Evolutionary conservation across 1,140 invertebrate species (phyloP).

Genomic region (Theocolax elegans): DNA sequence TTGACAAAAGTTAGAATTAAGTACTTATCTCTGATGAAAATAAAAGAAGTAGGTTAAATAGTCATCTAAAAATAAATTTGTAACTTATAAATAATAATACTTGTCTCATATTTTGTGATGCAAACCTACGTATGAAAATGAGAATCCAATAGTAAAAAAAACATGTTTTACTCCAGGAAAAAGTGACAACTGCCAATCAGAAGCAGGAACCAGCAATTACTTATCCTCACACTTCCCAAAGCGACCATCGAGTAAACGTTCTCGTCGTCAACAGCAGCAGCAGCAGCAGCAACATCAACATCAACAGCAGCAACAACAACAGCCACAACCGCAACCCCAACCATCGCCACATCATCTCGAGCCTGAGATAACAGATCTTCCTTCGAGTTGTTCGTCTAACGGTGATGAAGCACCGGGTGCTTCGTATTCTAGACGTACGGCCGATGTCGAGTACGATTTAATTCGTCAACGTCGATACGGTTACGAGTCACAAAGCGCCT

Average conservation of each 20-base stretch:
- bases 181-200: constrained; percentile 7
- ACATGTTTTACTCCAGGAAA: constrained; percentile 12
- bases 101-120: too few species aligned
- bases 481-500: constrained; percentile 43
- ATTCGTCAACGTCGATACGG: constrained; percentile 56
- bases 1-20: too few species aligned
- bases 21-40: too few species aligned
- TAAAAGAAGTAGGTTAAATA: too few species aligned
- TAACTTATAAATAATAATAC: too few species aligned
- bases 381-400: constrained; percentile 55
- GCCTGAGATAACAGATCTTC: constrained; percentile 48
- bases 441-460: constrained; percentile 57
- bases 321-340: not conserved
- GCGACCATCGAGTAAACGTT: constrained; percentile 9
- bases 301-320: not conserved
- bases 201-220: constrained; percentile 29
- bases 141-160: constrained; percentile 30
- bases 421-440: constrained; percentile 43
- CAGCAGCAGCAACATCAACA: not conserved
- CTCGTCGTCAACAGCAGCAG: constrained; percentile 11
- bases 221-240: constrained; percentile 1
- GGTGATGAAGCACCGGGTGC: constrained; percentile 47
- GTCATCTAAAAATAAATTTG: too few species aligned
- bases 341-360: not conserved
- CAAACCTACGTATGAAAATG: too few species aligned